Percentiles rank a stretch among this genome's conserved stretches.
These are phyloP conservation scores for Dendrolimus pini DNA, from an alignment of 2,888 invertebrate species.

Conservation along the genomic window DNA sequence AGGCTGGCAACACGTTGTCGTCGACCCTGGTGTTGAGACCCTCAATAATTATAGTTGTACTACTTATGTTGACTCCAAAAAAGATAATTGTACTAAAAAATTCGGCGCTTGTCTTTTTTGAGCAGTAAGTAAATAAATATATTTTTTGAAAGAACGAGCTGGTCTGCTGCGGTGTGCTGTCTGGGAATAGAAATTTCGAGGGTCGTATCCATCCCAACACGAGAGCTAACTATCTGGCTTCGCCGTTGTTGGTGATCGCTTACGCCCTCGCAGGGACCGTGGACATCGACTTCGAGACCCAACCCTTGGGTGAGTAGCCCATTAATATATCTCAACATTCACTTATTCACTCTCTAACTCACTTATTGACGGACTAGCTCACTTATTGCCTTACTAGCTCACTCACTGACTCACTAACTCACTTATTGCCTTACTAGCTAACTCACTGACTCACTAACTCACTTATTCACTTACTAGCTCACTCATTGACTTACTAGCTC, in stretches of 20 bases:
- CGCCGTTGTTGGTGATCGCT: constrained; percentile 97
- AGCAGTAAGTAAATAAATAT: too few relatives aligned
- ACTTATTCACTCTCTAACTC: not conserved
- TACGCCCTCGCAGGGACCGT: constrained; percentile 98
- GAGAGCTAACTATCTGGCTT: constrained; percentile 97
- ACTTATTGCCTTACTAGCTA: too few relatives aligned
- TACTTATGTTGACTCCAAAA: too few relatives aligned
- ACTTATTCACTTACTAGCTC: too few relatives aligned
- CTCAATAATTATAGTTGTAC: too few relatives aligned
- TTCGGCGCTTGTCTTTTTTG: too few relatives aligned
- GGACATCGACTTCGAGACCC: constrained; percentile 94
- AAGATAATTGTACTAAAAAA: too few relatives aligned
- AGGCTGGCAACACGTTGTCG: too few relatives aligned
- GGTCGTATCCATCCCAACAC: constrained; percentile 98
- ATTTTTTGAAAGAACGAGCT: constrained; percentile 83
- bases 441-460: too few relatives aligned
- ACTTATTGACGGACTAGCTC: not conserved
- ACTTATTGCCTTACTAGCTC: not conserved
- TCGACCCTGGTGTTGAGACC: too few relatives aligned
- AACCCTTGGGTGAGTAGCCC: constrained; percentile 82
- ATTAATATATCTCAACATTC: not conserved
- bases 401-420: too few relatives aligned
- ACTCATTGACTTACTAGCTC: too few relatives aligned
- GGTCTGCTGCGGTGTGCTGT: constrained; percentile 96
- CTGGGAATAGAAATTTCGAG: constrained; percentile 98